A percentile compares a stretch with the other conserved stretches of the same genome.
Evolutionary conservation across 1,140 invertebrate species (phyloP).

Genomic region (Aphidius ervi): DNA sequence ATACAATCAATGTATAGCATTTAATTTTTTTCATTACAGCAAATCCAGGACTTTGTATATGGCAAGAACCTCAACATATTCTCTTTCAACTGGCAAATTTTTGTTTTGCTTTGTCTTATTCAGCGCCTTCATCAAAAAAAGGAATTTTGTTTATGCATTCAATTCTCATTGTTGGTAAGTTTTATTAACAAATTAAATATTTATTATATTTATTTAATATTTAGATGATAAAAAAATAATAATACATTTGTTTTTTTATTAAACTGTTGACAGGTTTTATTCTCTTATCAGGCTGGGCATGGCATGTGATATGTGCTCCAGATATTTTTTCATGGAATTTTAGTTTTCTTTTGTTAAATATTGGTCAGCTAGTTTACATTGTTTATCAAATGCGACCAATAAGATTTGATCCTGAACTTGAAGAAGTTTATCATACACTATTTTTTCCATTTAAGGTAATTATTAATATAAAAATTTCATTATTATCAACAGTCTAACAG

Average conservation of each 20-base stretch:
- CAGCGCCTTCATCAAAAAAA: slow-evolving; percentile 71
- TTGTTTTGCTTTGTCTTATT: slow-evolving; percentile 70
- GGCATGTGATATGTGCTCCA: slow-evolving; percentile 84
- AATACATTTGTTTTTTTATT: not conserved
- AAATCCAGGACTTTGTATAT: slow-evolving; percentile 43
- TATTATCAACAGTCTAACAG: slow-evolving; percentile 1
- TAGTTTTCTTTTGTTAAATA: slow-evolving; percentile 77
- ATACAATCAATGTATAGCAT: slow-evolving; percentile 1
- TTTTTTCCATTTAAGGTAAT: slow-evolving; percentile 80
- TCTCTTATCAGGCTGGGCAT: slow-evolving; percentile 81
- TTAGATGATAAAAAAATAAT: not conserved
- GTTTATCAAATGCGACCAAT: slow-evolving; percentile 81
- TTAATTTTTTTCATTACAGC: slow-evolving; percentile 30
- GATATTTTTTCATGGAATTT: slow-evolving; percentile 89
- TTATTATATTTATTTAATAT: slow-evolving; percentile 15
- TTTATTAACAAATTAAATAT: not conserved
- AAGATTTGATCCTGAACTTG: slow-evolving; percentile 79
- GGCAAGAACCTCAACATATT: slow-evolving; percentile 49
- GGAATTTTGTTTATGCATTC: slow-evolving; percentile 79
- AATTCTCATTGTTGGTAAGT: slow-evolving; percentile 70
- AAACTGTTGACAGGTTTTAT: slow-evolving; percentile 64
- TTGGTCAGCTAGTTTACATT: slow-evolving; percentile 75
- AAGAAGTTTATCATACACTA: slow-evolving; percentile 76
- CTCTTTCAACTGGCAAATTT: slow-evolving; percentile 70
- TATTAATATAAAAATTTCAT: slow-evolving; percentile 8